Evolutionary conservation across 2,888 invertebrate genomes (phyloP).

Genomic region (Drosophila stalkeri): DNA sequence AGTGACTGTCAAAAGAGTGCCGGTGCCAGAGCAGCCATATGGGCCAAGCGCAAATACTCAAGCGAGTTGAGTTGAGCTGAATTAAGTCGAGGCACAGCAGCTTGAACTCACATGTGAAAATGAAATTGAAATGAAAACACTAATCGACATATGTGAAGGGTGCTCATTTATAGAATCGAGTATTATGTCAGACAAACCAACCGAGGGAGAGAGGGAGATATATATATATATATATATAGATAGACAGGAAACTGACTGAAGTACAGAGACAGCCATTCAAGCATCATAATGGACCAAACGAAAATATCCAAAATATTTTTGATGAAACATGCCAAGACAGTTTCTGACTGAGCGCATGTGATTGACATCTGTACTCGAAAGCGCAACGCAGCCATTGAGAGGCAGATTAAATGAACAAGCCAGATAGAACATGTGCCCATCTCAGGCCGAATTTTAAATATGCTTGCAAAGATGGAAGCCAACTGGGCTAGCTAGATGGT

Average conservation of each 20-base stretch:
- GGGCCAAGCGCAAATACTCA: slow-evolving; percentile 32
- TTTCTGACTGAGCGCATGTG: slow-evolving; percentile 37
- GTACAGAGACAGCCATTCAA: background rate
- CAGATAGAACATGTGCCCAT: background rate
- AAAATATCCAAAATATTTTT: slow-evolving; percentile 38
- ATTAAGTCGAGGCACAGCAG: slow-evolving; percentile 8
- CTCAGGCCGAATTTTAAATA: background rate
- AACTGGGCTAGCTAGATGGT: background rate
- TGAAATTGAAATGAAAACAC: slow-evolving; percentile 40
- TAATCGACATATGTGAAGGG: slow-evolving; percentile 32
- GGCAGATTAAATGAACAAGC: slow-evolving; percentile 12
- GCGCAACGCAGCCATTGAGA: background rate
- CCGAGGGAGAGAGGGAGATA: background rate
- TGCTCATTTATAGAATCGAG: slow-evolving; percentile 40
- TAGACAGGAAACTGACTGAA: background rate
- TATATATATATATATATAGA: background rate
- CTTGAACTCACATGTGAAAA: slow-evolving; percentile 22
- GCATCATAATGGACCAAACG: slow-evolving; percentile 7
- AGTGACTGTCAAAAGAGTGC: slow-evolving; percentile 38
- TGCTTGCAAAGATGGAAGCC: background rate
- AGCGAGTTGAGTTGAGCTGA: slow-evolving; percentile 17
- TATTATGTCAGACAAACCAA: slow-evolving; percentile 1
- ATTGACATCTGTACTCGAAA: slow-evolving; percentile 30
- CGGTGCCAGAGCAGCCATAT: slow-evolving; percentile 10
- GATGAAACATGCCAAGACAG: slow-evolving; percentile 18